Evolutionary conservation across 2,797 vertebrate species (phyloP), one percentile per base, ranked within the genome.

Genomic region (Petrocephalus schoutedeni): DNA sequence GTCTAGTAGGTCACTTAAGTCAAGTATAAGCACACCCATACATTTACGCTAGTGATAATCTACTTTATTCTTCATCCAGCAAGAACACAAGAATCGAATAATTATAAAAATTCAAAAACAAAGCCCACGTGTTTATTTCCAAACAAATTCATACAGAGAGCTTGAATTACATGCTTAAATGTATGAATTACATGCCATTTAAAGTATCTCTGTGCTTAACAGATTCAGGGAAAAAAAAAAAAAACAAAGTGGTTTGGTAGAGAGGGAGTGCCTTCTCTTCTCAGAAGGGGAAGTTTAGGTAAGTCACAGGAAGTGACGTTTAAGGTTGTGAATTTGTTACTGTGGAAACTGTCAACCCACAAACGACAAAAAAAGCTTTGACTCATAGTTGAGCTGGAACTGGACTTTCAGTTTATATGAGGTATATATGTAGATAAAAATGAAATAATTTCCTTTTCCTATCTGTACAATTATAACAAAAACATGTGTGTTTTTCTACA

Each of bases 261-360:
- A 49, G 32, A 61, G 6, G 32, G 36, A 36, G 57, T 45, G 58
- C 41, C 32, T 21, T 19, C 21, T 71, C 86, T 91, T 86, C 84
- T 87, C 80, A 67, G 57, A 87, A 87, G 58, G 59, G 88, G 88
- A 89, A 89, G 85, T 89, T 82, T 58, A 86, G 88, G 85, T 86
- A 82, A 53, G 57, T 82, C 6, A 86, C 87, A 89, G 83, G 83
- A 87, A 87, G 71, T 87, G 87, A 85, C 28, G 51, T 28, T 58
- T 56, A 58, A 74, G 12, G 83, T 45, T 83, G 32, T 53, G 87
- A 45, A 87, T n/a, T 4, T 53, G 58, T 86, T 49, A 21, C 86
- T 84, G 41, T 89, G 82, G 87, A 89, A 77, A 85, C 82, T 21
- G 89, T 45, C 41, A 82, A 57, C 86, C 57, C 87, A 88, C 83